A percentile compares a stretch with the other conserved stretches of the same genome.
These are phyloP conservation scores for Periophthalmus modestus DNA, from an alignment of 2,113 vertebrate species.

Conservation along the genomic window DNA sequence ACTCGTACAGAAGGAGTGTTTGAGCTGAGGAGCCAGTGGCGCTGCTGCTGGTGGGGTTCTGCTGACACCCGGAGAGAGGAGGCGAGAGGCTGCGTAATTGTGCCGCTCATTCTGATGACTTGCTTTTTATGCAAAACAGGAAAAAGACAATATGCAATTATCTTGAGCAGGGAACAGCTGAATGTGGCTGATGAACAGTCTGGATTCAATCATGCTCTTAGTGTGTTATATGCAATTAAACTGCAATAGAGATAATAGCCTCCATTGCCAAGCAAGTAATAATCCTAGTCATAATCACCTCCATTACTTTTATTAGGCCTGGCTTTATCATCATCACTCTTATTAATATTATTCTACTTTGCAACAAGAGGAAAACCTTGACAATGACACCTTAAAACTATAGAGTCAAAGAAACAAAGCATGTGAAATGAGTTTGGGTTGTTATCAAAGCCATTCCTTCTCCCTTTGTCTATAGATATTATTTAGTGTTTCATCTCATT, in stretches of 20 bases:
- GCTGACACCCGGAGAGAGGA: slow-evolving; percentile 71
- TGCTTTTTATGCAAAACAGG: slow-evolving; percentile 81
- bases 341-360: slow-evolving; percentile 75
- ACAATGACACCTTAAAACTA: slow-evolving; percentile 58
- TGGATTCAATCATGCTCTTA: slow-evolving; percentile 82
- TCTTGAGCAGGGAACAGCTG: slow-evolving; percentile 77
- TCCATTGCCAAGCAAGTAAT: slow-evolving; percentile 77
- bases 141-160: slow-evolving; percentile 85
- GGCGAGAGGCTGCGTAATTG: slow-evolving; percentile 74
- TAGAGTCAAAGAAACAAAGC: slow-evolving; percentile 48
- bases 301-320: slow-evolving; percentile 80
- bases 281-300: slow-evolving; percentile 80
- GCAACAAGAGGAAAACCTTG: slow-evolving; percentile 61
- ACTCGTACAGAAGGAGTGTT: slow-evolving; percentile 30
- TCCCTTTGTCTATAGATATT: slow-evolving; percentile 23
- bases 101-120: slow-evolving; percentile 78
- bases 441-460: slow-evolving; percentile 16
- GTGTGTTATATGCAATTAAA: slow-evolving; percentile 82
- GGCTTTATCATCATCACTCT: slow-evolving; percentile 73
- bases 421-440: slow-evolving; percentile 31
- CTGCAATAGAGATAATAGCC: slow-evolving; percentile 81
- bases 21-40: slow-evolving; percentile 57
- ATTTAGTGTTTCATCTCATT: slow-evolving; percentile 2
- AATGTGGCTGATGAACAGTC: slow-evolving; percentile 79
- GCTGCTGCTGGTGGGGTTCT: slow-evolving; percentile 63